These are phyloP conservation scores for Promerops cafer DNA, from an alignment of 2,113 vertebrate genomes.

Conservation along the genomic window DNA sequence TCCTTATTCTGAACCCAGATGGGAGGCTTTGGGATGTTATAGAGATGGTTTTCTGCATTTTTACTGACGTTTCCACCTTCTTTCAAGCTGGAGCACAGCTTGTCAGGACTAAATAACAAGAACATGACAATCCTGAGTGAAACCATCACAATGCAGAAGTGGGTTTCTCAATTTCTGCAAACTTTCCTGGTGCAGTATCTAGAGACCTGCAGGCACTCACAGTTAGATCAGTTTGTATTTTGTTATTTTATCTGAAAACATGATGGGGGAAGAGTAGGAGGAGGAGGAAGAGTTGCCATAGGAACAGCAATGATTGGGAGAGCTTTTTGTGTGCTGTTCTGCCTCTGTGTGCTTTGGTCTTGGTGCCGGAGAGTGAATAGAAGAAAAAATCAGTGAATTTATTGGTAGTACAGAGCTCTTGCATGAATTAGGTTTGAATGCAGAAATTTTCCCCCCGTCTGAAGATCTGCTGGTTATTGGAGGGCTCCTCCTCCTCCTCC, in stretches of 20 bases:
- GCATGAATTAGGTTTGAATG: neutral
- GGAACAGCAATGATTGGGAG: constrained; percentile 30
- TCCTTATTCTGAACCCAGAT: neutral
- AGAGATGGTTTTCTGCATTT: neutral
- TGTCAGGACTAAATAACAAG: neutral
- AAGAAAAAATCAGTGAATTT: neutral
- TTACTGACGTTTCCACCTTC: neutral
- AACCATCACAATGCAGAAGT: neutral
- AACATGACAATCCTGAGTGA: neutral
- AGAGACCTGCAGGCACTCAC: neutral
- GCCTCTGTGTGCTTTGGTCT: neutral
- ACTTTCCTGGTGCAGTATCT: neutral
- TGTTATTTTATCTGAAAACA: constrained; percentile 46
- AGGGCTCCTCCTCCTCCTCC: neutral
- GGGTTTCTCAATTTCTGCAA: neutral
- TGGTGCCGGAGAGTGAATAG: neutral
- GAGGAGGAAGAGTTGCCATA: constrained; percentile 56
- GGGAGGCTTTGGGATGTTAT: neutral
- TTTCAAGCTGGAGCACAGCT: neutral
- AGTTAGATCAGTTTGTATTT: constrained; percentile 19
- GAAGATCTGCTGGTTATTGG: neutral
- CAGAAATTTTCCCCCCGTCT: neutral
- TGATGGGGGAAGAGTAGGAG: constrained; percentile 21
- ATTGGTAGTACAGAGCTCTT: neutral
- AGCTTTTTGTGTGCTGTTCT: constrained; percentile 18